phyloP scores from a whole-genome alignment of 2,888 invertebrate species.

The Cheilosia soror region DNA sequence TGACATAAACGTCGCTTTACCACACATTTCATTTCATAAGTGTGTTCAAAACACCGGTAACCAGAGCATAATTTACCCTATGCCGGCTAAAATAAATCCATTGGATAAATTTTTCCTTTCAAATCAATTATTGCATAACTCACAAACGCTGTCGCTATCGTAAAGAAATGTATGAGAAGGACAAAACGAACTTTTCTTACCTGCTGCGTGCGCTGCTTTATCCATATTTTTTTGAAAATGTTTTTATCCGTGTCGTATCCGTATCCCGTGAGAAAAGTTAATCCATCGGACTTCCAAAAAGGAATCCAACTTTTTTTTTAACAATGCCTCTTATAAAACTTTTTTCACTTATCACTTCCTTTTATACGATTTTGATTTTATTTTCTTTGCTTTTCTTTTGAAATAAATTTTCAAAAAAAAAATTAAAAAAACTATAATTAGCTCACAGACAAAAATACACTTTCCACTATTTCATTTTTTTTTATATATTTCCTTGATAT shows the following conservation, averaged over 20 bases:
- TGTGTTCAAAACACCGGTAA: neutral
- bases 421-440: constrained; percentile 71
- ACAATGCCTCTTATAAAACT: constrained; percentile 19
- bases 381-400: constrained; percentile 53
- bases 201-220: constrained; percentile 70
- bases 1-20: neutral
- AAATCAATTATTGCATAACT: constrained; percentile 70
- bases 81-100: constrained; percentile 52
- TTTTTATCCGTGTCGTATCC: constrained; percentile 64
- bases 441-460: constrained; percentile 72
- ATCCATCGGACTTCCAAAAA: constrained; percentile 61
- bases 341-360: constrained; percentile 53
- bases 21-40: neutral
- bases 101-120: constrained; percentile 56
- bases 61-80: constrained; percentile 42
- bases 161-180: constrained; percentile 19
- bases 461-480: constrained; percentile 48
- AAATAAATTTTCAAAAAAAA: constrained; percentile 56
- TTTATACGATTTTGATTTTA: constrained; percentile 52
- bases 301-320: constrained; percentile 41
- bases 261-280: constrained; percentile 61
- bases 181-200: constrained; percentile 49
- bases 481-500: constrained; percentile 57
- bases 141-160: constrained; percentile 26
- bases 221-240: constrained; percentile 54